Percentiles rank a stretch among this genome's conserved stretches.
These are phyloP conservation scores for Anguilla megastoma DNA, from an alignment of 2,797 vertebrate genomes.

Conservation along the genomic window DNA sequence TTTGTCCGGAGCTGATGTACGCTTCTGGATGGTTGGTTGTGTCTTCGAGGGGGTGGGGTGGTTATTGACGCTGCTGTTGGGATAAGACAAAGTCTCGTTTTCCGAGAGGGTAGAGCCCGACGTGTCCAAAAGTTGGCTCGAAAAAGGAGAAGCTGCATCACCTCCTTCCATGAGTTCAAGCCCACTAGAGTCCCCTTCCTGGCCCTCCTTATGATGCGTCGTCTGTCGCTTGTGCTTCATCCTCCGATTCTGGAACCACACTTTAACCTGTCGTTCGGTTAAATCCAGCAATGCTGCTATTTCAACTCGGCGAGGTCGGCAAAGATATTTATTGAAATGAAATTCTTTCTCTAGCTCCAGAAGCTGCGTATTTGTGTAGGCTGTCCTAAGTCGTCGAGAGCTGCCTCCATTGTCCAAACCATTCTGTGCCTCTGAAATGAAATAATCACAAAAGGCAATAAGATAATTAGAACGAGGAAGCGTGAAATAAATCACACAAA, in stretches of 20 bases:
- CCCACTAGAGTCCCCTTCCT: slow-evolving; percentile 72
- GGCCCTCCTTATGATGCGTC: slow-evolving; percentile 77
- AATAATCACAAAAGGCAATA: slow-evolving; percentile 21
- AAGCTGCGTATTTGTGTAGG: slow-evolving; percentile 86
- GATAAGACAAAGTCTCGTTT: slow-evolving; percentile 66
- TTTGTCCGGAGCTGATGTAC: slow-evolving; percentile 60
- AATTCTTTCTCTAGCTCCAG: slow-evolving; percentile 89
- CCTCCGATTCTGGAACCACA: slow-evolving; percentile 87
- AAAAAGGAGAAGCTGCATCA: slow-evolving; percentile 70
- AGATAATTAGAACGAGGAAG: slow-evolving; percentile 2
- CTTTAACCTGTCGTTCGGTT: slow-evolving; percentile 87
- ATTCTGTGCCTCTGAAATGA: slow-evolving; percentile 72
- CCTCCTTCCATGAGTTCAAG: slow-evolving; percentile 76
- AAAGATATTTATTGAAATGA: slow-evolving; percentile 87
- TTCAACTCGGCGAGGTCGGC: slow-evolving; percentile 81
- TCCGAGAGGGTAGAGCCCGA: slow-evolving; percentile 67
- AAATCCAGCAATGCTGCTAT: slow-evolving; percentile 84
- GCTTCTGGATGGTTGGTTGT: slow-evolving; percentile 51
- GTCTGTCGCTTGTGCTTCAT: slow-evolving; percentile 88
- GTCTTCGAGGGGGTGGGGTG: slow-evolving; percentile 69
- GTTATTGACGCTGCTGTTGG: slow-evolving; percentile 71
- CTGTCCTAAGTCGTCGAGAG: slow-evolving; percentile 79
- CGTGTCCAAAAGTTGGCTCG: slow-evolving; percentile 69
- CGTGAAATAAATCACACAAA: background rate
- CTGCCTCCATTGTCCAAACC: slow-evolving; percentile 67